Percentiles rank a stretch among this genome's conserved stretches.
phyloP scores from a whole-genome alignment of 2,113 vertebrate species.

The Anguilla japonica region DNA sequence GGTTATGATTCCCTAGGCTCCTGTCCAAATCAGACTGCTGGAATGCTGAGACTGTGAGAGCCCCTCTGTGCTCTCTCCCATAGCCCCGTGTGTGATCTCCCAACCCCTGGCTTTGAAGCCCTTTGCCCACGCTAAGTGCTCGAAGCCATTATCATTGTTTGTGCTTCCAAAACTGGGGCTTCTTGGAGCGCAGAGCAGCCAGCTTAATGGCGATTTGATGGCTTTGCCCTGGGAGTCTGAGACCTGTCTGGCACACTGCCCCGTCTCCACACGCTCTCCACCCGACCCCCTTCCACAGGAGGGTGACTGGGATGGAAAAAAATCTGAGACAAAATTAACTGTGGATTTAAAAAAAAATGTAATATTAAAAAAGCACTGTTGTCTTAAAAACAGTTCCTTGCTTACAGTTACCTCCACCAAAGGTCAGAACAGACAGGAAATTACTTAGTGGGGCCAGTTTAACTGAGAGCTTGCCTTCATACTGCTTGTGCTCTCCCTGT shows the following conservation, averaged over 20 bases:
- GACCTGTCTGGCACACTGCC: not conserved
- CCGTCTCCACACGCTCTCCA: not conserved
- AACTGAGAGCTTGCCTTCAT: not conserved
- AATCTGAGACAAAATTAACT: not conserved
- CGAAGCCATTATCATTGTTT: slow-evolving; percentile 15
- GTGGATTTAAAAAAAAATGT: not conserved
- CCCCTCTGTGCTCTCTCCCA: slow-evolving; percentile 27
- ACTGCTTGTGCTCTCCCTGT: not conserved
- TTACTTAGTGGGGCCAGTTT: not conserved
- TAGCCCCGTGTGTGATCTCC: slow-evolving; percentile 20
- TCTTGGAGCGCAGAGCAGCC: not conserved
- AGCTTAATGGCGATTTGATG: slow-evolving; percentile 17
- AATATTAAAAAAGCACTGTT: not conserved
- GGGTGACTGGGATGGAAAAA: not conserved
- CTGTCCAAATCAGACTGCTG: slow-evolving; percentile 24
- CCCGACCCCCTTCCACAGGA: not conserved
- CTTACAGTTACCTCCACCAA: not conserved
- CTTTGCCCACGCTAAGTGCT: not conserved
- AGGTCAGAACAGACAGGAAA: slow-evolving; percentile 14
- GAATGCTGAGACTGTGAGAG: slow-evolving; percentile 33
- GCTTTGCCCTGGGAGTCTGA: not conserved
- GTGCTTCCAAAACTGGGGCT: not conserved
- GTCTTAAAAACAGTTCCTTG: not conserved
- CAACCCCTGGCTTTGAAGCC: slow-evolving; percentile 27
- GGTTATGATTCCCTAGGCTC: not conserved